Conservation (phyloP, 2,888 invertebrate species). For the Saturnia japonica region DNA sequence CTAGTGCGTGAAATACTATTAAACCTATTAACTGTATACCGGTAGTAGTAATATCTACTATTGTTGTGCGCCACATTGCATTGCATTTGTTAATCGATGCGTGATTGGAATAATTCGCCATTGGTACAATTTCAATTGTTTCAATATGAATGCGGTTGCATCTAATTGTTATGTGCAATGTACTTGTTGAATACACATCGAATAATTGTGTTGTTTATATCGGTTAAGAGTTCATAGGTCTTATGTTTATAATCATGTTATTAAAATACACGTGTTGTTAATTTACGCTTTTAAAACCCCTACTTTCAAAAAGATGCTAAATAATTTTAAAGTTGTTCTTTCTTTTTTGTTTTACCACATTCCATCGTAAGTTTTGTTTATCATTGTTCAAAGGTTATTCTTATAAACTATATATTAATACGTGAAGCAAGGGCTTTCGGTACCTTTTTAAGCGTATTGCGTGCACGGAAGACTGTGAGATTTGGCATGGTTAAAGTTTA, state of each 20-base stretch:
- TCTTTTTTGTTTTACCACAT: no score
- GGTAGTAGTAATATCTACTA: conserved; percentile 8
- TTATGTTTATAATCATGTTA: neutral
- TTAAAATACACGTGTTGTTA: neutral
- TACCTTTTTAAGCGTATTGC: no score
- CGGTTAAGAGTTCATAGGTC: neutral
- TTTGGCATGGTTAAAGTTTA: no score
- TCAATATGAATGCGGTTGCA: conserved; percentile 48
- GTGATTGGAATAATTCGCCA: conserved; percentile 58
- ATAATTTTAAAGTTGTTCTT: no score
- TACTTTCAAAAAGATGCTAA: no score
- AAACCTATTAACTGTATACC: neutral
- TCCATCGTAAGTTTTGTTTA: no score
- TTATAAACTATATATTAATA: no score
- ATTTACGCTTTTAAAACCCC: neutral
- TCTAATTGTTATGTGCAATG: conserved; percentile 44
- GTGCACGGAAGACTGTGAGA: no score
- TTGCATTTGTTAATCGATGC: conserved; percentile 48
- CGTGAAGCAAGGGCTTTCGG: no score
- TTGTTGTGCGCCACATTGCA: conserved; percentile 35
- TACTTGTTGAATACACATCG: neutral
- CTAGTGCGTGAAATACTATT: neutral
- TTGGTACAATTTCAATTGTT: conserved; percentile 51
- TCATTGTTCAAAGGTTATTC: no score
- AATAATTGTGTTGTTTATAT: conserved; percentile 23